A percentile compares a stretch with the other conserved stretches of the same genome.
These are phyloP conservation scores for Hesperophylax magnus DNA, from an alignment of 1,140 invertebrate species.

Conservation along the genomic window DNA sequence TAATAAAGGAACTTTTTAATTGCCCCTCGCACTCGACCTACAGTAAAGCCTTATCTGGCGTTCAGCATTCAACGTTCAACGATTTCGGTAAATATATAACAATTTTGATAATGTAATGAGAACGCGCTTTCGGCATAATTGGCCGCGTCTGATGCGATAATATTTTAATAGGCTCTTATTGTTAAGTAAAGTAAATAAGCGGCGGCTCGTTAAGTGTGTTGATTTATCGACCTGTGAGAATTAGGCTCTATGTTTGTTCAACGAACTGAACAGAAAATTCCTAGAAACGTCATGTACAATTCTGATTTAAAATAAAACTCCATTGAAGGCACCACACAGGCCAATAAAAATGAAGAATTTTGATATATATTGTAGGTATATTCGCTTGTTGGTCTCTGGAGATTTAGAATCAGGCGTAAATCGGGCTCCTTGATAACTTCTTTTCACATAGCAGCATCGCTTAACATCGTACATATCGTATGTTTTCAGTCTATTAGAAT, in stretches of 20 bases:
- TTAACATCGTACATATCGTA: too few relatives aligned
- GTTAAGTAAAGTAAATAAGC: conserved; percentile 25
- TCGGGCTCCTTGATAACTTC: too few relatives aligned
- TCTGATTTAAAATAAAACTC: too few relatives aligned
- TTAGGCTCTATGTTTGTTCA: conserved; percentile 4
- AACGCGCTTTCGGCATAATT: conserved; percentile 35
- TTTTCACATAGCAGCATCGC: too few relatives aligned
- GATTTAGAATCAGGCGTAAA: too few relatives aligned
- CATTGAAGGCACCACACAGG: too few relatives aligned
- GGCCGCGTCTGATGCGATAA: conserved; percentile 36
- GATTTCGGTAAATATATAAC: conserved; percentile 25
- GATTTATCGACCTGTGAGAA: conserved; percentile 6
- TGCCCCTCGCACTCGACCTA: conserved; percentile 32
- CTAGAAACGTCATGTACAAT: background rate
- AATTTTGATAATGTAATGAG: conserved; percentile 39
- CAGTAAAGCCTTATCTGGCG: conserved; percentile 42
- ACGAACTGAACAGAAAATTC: background rate
- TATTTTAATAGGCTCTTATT: conserved; percentile 22
- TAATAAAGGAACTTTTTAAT: conserved; percentile 53
- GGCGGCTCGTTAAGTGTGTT: background rate
- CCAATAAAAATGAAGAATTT: too few relatives aligned
- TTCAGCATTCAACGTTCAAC: conserved; percentile 13
- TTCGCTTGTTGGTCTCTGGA: too few relatives aligned
- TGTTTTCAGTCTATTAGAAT: too few relatives aligned
- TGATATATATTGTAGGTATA: too few relatives aligned